A percentile compares a stretch with the other conserved stretches of the same genome.
phyloP scores from a whole-genome alignment of 2,113 vertebrate species.

The Hystrix cristata region DNA sequence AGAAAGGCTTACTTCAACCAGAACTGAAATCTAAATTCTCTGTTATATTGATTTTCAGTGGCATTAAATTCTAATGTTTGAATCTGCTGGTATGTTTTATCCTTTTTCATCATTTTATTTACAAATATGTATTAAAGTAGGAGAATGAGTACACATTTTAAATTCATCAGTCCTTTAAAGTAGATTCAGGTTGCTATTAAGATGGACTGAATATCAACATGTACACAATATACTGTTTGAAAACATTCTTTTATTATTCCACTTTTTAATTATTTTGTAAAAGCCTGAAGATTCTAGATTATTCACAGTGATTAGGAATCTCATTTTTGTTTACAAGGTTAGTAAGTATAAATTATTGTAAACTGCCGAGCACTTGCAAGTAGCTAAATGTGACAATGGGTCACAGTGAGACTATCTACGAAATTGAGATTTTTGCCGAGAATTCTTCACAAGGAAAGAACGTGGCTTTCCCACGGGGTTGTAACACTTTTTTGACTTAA shows the following conservation, averaged over 20 bases:
- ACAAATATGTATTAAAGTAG: constrained; percentile 13
- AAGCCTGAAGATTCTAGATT: constrained; percentile 83
- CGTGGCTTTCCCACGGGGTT: constrained; percentile 83
- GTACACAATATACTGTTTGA: constrained; percentile 75
- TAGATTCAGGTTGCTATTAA: neutral
- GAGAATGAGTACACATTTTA: constrained; percentile 44
- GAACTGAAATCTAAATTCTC: neutral
- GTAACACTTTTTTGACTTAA: constrained; percentile 87
- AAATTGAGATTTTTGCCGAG: constrained; percentile 85
- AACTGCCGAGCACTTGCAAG: constrained; percentile 87
- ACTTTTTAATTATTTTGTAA: constrained; percentile 76
- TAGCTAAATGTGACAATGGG: constrained; percentile 86
- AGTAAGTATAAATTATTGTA: constrained; percentile 87
- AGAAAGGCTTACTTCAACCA: neutral
- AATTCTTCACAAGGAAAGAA: constrained; percentile 87
- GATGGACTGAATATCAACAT: constrained; percentile 80
- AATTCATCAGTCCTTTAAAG: constrained; percentile 59
- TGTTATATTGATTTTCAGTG: neutral
- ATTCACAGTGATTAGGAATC: constrained; percentile 86
- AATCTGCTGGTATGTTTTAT: neutral
- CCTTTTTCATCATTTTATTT: neutral
- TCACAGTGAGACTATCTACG: constrained; percentile 83
- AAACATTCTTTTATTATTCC: constrained; percentile 76
- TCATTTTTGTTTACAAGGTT: constrained; percentile 86
- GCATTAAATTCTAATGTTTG: neutral